phyloP scores from a whole-genome alignment of 35 echinoderm and acorn worm species.

The Anneissia japonica region DNA sequence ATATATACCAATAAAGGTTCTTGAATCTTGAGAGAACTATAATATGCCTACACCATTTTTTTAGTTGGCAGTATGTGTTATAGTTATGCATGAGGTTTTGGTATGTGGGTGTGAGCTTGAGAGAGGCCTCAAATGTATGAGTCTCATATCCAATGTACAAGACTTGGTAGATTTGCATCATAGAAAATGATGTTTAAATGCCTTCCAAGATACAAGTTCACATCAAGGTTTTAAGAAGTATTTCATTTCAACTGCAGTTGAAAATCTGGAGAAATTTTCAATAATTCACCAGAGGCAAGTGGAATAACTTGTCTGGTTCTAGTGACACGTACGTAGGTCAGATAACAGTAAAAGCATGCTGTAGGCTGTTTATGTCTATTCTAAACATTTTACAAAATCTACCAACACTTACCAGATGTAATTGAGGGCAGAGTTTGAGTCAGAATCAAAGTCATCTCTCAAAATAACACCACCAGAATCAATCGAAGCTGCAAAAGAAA shows the following conservation, averaged over 20 bases:
- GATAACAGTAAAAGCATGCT: background rate
- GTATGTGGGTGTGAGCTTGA: too few species aligned
- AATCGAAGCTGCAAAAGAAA: conserved; percentile 41
- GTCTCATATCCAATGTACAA: too few species aligned
- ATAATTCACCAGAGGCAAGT: background rate
- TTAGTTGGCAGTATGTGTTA: too few species aligned
- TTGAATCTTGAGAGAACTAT: too few species aligned
- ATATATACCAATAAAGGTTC: too few species aligned
- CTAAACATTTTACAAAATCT: background rate
- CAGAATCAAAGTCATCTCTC: conserved; percentile 87
- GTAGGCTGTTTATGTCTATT: background rate
- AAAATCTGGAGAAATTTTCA: background rate
- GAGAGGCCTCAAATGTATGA: too few species aligned
- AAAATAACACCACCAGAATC: conserved; percentile 74
- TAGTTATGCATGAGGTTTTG: too few species aligned
- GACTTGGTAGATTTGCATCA: background rate
- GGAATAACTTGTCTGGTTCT: background rate
- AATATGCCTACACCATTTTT: too few species aligned
- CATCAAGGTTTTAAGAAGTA: background rate
- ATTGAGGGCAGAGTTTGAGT: conserved; percentile 10
- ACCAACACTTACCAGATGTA: conserved; percentile 72
- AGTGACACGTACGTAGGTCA: background rate
- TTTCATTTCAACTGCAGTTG: too few species aligned
- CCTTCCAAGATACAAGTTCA: too few species aligned
- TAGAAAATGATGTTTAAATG: background rate